These are phyloP conservation scores for Smutsia temminckii DNA, from an alignment of 2,797 vertebrate genomes.

Conservation along the genomic window DNA sequence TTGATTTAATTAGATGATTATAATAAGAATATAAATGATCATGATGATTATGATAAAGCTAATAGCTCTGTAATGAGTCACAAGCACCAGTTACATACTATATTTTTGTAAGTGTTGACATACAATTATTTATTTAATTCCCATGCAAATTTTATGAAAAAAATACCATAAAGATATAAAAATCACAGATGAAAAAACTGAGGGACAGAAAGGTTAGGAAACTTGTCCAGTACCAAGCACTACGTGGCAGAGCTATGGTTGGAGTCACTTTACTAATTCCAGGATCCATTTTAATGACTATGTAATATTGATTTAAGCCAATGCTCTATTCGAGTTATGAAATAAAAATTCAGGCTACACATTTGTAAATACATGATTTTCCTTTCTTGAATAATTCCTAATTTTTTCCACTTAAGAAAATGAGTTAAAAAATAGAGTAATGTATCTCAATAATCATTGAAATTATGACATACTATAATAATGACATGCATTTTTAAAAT, in stretches of 20 bases:
- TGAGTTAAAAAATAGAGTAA: conserved; percentile 43
- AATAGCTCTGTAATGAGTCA: background rate
- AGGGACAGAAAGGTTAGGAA: background rate
- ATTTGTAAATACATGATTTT: background rate
- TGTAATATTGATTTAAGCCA: background rate
- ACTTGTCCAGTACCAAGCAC: background rate
- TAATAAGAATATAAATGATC: background rate
- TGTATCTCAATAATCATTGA: conserved; percentile 18
- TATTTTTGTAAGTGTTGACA: background rate
- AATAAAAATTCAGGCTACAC: background rate
- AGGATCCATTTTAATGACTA: background rate
- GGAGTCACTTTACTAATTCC: background rate
- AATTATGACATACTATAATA: conserved; percentile 37
- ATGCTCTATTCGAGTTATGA: background rate
- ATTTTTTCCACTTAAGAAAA: conserved; percentile 52
- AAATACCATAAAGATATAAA: background rate
- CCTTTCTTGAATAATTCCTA: background rate
- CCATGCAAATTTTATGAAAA: background rate
- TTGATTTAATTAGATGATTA: background rate
- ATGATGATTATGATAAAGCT: background rate
- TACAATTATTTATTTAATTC: background rate
- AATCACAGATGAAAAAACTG: background rate
- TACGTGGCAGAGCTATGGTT: background rate
- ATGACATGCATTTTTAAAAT: conserved; percentile 23
- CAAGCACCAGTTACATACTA: background rate